Evolutionary conservation across 2,113 vertebrate species (phyloP).

Genomic region (Rhinogobius similis): DNA sequence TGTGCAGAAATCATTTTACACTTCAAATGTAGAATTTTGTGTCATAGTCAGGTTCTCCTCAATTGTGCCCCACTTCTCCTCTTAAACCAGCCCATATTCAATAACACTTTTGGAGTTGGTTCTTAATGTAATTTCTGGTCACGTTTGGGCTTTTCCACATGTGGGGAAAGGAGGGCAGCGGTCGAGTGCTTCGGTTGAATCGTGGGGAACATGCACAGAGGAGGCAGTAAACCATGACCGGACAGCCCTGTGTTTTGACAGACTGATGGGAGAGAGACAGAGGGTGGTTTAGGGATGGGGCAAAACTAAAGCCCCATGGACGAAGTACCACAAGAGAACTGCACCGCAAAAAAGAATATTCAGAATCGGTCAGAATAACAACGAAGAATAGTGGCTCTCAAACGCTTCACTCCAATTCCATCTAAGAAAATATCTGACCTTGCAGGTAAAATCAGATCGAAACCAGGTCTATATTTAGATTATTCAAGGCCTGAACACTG

Average conservation of each 20-base stretch:
- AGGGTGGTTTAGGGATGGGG: not conserved
- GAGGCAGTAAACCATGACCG: conserved; percentile 39
- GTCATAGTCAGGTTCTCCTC: not conserved
- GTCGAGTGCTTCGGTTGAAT: not conserved
- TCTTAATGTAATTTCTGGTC: conserved; percentile 5
- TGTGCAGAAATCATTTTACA: too few relatives aligned
- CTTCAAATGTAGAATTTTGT: too few relatives aligned
- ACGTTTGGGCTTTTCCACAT: not conserved
- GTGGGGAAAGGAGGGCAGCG: conserved; percentile 13
- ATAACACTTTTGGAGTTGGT: not conserved
- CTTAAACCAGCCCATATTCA: not conserved
- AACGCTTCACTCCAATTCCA: too few relatives aligned
- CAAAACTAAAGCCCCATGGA: not conserved
- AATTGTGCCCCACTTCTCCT: not conserved
- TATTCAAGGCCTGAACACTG: too few relatives aligned
- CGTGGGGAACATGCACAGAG: conserved; percentile 25
- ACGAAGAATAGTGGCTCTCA: too few relatives aligned
- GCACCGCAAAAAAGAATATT: too few relatives aligned
- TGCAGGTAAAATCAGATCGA: too few relatives aligned
- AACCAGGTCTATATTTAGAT: too few relatives aligned
- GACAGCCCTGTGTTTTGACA: conserved; percentile 33
- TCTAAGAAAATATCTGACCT: too few relatives aligned
- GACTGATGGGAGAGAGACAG: conserved; percentile 22
- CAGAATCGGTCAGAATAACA: too few relatives aligned
- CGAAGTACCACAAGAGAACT: too few relatives aligned